These are phyloP conservation scores for Gobionotothen gibberifrons DNA, from an alignment of 2,797 vertebrate genomes.

Conservation along the genomic window DNA sequence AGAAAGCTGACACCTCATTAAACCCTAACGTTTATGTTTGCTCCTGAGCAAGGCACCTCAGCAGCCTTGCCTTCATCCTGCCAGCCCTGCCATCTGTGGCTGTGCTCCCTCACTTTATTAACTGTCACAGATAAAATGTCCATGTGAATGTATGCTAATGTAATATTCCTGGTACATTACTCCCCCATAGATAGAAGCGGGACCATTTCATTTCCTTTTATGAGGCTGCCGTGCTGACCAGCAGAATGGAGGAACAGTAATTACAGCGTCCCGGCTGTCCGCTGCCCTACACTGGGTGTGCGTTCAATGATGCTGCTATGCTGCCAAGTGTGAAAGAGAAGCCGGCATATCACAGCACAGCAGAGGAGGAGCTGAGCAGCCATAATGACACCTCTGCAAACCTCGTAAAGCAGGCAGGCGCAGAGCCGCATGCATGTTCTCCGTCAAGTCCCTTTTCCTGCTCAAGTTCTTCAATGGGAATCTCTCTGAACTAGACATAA, in stretches of 20 bases:
- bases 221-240: conserved; percentile 73
- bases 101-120: conserved; percentile 45
- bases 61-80: neutral
- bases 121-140: conserved; percentile 66
- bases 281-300: conserved; percentile 42
- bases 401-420: conserved; percentile 39
- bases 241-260: conserved; percentile 73
- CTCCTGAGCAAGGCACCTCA: conserved; percentile 34
- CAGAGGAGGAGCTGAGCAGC: conserved; percentile 55
- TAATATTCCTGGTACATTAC: conserved; percentile 67
- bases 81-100: conserved; percentile 16
- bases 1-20: neutral
- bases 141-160: conserved; percentile 72
- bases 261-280: conserved; percentile 53
- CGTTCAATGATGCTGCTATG: conserved; percentile 29
- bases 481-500: conserved; percentile 46
- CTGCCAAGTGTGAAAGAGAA: conserved; percentile 68
- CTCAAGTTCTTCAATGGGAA: conserved; percentile 34
- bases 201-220: conserved; percentile 75
- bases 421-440: conserved; percentile 40
- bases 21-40: neutral
- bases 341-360: conserved; percentile 54
- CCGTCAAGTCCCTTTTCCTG: conserved; percentile 35
- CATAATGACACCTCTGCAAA: conserved; percentile 58
- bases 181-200: conserved; percentile 62